These are phyloP conservation scores for Phaenicophaeus curvirostris DNA, from an alignment of 2,797 vertebrate genomes.

Conservation along the genomic window DNA sequence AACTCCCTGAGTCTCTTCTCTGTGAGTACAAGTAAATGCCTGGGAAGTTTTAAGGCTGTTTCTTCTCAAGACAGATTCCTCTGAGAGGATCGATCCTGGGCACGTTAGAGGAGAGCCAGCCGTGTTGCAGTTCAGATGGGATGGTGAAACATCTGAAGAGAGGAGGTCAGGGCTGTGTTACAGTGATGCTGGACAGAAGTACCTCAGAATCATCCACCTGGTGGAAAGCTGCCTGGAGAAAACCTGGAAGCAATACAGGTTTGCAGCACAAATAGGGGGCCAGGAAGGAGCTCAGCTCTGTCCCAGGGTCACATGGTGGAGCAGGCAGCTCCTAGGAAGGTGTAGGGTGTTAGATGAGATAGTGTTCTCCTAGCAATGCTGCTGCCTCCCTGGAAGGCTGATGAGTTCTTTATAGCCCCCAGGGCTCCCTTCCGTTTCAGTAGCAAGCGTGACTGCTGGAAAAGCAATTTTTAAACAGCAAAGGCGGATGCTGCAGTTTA, in stretches of 20 bases:
- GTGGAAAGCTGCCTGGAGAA: neutral
- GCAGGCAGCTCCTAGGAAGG: neutral
- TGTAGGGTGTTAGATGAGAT: neutral
- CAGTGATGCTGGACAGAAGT: neutral
- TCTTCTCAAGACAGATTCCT: neutral
- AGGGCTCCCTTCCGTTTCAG: neutral
- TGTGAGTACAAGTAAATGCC: neutral
- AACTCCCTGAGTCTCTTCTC: neutral
- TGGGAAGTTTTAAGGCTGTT: neutral
- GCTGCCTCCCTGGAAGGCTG: neutral
- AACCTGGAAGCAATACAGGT: neutral
- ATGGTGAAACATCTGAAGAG: neutral
- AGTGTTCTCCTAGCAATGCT: neutral
- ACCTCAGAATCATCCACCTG: neutral
- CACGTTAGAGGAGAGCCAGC: neutral
- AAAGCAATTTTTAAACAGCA: neutral
- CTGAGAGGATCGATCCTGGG: neutral
- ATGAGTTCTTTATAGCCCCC: neutral
- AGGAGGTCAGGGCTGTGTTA: neutral
- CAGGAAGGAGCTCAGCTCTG: neutral
- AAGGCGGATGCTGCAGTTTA: neutral
- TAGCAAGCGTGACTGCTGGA: neutral
- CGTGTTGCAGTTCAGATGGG: neutral
- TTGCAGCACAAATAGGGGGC: neutral
- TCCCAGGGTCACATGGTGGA: neutral